Conservation (phyloP, 2,888 invertebrate genomes). For the Mythimna pallens region DNA sequence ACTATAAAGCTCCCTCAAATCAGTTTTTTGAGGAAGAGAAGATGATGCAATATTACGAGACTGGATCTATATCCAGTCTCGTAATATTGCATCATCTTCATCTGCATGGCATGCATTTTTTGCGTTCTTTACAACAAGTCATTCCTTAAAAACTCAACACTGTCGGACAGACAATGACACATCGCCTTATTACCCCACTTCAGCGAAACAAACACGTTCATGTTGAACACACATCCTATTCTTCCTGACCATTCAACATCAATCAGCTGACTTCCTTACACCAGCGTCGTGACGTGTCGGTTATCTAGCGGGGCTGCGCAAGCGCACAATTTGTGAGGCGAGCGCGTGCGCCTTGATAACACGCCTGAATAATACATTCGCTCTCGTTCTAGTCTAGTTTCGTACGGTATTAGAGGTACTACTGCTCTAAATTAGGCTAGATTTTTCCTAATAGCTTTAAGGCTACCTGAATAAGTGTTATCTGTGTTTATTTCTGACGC, state of each 20-base stretch:
- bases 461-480: background rate
- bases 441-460: background rate
- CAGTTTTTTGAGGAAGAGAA: too few species aligned
- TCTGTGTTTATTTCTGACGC: background rate
- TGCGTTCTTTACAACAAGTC: too few species aligned
- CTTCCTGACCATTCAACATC: slow-evolving; percentile 52
- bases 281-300: slow-evolving; percentile 62
- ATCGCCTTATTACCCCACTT: slow-evolving; percentile 16
- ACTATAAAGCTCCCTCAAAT: too few species aligned
- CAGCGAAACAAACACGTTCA: slow-evolving; percentile 4
- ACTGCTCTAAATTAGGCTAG: slow-evolving; percentile 29
- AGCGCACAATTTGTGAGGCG: slow-evolving; percentile 84
- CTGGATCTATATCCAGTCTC: too few species aligned
- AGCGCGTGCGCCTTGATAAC: slow-evolving; percentile 80
- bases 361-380: slow-evolving; percentile 83
- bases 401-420: slow-evolving; percentile 68
- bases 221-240: slow-evolving; percentile 45
- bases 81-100: too few species aligned
- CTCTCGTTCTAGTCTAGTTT: slow-evolving; percentile 78
- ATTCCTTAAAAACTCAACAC: background rate
- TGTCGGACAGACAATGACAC: background rate
- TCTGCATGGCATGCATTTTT: too few species aligned
- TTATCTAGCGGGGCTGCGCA: slow-evolving; percentile 74
- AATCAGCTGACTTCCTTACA: slow-evolving; percentile 61
- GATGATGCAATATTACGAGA: too few species aligned